Evolutionary conservation across 2,113 vertebrate species (phyloP), one percentile per base, ranked within the genome.

Genomic region (Oxygymnocypris stewartii): DNA sequence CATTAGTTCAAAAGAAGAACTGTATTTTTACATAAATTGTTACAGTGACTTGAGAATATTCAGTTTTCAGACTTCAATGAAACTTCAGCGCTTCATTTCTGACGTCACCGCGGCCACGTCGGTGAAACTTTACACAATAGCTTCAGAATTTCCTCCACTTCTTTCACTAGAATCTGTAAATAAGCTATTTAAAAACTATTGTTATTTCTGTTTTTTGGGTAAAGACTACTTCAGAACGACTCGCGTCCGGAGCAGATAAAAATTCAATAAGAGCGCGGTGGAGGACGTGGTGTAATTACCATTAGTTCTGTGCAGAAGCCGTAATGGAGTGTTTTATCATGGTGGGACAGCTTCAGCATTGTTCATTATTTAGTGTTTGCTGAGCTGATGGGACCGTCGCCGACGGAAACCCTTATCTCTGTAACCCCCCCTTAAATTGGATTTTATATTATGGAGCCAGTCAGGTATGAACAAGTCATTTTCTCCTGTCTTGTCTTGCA

Each of bases 361-460:
- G 95, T 95, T 98, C 96, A 96, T 97, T 97, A 97, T 96, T 97
- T 96, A 95, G 96, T 98, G 97, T 99, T 99, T 98, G 97, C 97
- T 90, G 92, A 97, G 96, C 95, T 96, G 96, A 97, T 96, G 96
- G 94, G 92, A 91, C 93, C 93, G 91, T 91, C 91, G 23, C 85
- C n/a, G 90, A 92, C 93, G 91, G 95, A 92, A 92, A 90, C 92
- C 93, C 96, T 98, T 98, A 97, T 98, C 97, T 97, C 74, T 51
- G 63, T 86, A 87, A 88, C 94, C 93, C 96, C 95, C 94, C 95
- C 96, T 95, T 94, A 96, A 98, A 99, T 96, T 99, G 97, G 96
- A 97, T 97, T 98, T 97, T 97, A 88, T 97, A 96, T 98, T 98
- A 96, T 95, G 88, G 63, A 95, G 92, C 94, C 95, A 96, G 95